Percentiles rank a stretch among this genome's conserved stretches.
Conservation (phyloP, 2,113 vertebrate species). For the Casuarius casuarius region DNA sequence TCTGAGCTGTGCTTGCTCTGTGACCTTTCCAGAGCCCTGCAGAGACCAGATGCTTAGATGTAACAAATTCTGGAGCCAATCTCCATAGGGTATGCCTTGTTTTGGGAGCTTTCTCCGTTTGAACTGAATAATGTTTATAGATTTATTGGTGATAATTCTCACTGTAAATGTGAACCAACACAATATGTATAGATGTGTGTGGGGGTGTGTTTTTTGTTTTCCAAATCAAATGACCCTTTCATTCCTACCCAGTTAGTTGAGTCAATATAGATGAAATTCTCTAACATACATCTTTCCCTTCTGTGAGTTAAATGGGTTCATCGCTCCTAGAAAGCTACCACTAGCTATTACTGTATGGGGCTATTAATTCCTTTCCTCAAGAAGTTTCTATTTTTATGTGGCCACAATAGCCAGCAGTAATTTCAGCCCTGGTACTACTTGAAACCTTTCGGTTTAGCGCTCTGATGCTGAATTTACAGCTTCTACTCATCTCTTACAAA, state of each 20-base stretch:
- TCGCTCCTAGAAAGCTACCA: background rate
- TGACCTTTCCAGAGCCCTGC: background rate
- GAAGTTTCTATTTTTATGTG: constrained; percentile 18
- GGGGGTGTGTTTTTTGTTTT: too few relatives aligned
- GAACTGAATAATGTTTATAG: background rate
- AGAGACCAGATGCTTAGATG: background rate
- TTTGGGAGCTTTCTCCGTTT: background rate
- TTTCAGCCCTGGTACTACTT: background rate
- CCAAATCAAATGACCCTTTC: background rate
- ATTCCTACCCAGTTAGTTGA: background rate
- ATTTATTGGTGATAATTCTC: background rate
- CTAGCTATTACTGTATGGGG: background rate
- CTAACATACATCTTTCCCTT: background rate
- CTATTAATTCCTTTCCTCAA: constrained; percentile 14
- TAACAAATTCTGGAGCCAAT: background rate
- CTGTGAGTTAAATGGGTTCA: background rate
- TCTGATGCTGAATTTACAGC: background rate
- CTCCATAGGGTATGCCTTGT: background rate
- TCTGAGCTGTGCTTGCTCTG: background rate
- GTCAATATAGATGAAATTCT: background rate
- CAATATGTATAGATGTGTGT: background rate
- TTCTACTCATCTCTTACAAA: background rate
- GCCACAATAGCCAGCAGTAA: background rate
- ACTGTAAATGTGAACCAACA: background rate
- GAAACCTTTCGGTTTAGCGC: background rate